Evolutionary conservation across 2,113 vertebrate genomes (phyloP).

Genomic region (Ibidorhyncha struthersii): DNA sequence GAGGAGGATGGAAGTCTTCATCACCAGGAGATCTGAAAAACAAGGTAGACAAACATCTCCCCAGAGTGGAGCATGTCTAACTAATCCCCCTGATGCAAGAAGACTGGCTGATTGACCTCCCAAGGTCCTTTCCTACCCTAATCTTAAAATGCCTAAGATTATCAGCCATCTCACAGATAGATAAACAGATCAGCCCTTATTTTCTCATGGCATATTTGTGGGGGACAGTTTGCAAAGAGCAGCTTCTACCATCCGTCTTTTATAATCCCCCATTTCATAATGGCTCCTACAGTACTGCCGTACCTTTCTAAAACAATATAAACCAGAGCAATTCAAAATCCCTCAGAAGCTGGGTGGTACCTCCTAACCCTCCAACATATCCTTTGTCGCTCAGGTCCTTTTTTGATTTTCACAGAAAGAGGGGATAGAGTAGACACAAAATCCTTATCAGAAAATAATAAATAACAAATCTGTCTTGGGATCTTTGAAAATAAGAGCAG

Average conservation of each 20-base stretch:
- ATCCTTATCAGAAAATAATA: background rate
- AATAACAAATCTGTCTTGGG: background rate
- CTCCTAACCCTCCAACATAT: background rate
- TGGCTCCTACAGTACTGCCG: background rate
- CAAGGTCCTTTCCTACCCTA: constrained; percentile 29
- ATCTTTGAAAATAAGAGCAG: background rate
- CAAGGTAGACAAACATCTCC: constrained; percentile 15
- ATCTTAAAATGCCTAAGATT: background rate
- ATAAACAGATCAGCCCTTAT: background rate
- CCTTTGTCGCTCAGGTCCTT: background rate
- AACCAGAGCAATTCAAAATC: background rate
- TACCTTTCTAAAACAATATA: background rate
- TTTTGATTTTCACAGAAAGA: background rate
- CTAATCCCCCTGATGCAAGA: background rate
- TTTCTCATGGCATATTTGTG: background rate
- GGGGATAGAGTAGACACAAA: background rate
- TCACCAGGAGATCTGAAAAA: background rate
- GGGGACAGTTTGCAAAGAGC: background rate
- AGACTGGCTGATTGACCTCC: background rate
- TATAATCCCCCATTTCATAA: background rate
- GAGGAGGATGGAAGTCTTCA: background rate
- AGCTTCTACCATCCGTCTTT: background rate
- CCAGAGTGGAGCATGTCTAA: background rate
- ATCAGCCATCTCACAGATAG: background rate
- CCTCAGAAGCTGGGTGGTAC: background rate